phyloP scores from a whole-genome alignment of 2,797 vertebrate genomes.

The Petrocephalus schoutedeni region DNA sequence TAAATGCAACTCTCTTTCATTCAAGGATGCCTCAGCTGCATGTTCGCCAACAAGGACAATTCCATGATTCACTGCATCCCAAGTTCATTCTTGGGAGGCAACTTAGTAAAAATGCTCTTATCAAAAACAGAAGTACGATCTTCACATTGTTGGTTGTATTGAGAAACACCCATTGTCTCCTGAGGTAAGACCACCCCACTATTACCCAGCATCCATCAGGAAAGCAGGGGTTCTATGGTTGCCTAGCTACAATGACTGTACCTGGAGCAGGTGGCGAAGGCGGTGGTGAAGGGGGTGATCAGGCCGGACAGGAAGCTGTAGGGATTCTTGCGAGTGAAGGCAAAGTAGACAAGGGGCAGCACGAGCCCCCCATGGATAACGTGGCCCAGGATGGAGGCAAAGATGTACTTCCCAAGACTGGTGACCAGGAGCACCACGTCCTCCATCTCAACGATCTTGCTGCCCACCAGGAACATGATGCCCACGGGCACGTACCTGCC shows the following conservation, averaged over 20 bases:
- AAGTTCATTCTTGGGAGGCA: background rate
- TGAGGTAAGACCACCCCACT: background rate
- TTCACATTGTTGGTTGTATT: background rate
- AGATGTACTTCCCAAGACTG: conserved; percentile 93
- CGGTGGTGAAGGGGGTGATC: conserved; percentile 87
- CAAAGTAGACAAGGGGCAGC: conserved; percentile 91
- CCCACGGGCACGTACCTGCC: conserved; percentile 92
- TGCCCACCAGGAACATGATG: conserved; percentile 94
- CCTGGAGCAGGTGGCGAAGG: conserved; percentile 94
- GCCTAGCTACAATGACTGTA: conserved; percentile 29
- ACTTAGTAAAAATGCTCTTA: background rate
- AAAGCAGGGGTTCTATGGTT: background rate
- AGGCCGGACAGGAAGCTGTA: conserved; percentile 89
- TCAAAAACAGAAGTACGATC: background rate
- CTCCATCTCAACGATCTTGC: conserved; percentile 98
- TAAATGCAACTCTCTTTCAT: too few species aligned
- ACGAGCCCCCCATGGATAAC: conserved; percentile 87
- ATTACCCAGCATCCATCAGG: background rate
- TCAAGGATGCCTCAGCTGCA: background rate
- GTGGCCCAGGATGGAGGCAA: conserved; percentile 90
- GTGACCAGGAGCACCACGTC: conserved; percentile 84
- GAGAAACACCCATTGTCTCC: background rate
- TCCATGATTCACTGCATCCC: background rate
- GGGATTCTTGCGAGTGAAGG: conserved; percentile 84
- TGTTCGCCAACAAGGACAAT: background rate